Conservation (phyloP, 2,888 invertebrate species). For the Argynnis bischoffii region DNA sequence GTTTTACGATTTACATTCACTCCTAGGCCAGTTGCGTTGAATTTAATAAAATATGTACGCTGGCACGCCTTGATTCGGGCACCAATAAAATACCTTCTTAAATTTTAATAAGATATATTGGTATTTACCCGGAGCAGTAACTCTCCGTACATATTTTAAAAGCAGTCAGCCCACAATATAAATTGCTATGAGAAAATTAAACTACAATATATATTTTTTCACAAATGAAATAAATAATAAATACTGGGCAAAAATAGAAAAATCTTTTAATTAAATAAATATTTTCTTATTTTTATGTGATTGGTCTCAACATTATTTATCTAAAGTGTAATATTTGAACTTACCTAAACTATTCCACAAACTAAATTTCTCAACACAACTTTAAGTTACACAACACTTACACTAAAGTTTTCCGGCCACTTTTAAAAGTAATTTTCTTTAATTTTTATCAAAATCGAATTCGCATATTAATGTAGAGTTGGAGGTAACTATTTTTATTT, state of each 20-base stretch:
- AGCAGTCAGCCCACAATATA: too few relatives aligned
- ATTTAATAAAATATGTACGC: not conserved
- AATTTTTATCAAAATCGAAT: not conserved
- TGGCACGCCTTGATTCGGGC: not conserved
- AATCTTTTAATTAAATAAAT: not conserved
- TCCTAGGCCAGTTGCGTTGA: not conserved
- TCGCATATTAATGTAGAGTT: not conserved
- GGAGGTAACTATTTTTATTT: not conserved
- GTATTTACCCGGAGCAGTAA: too few relatives aligned
- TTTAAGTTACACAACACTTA: not conserved
- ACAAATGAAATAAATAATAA: not conserved
- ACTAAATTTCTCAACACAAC: not conserved
- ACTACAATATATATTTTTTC: too few relatives aligned
- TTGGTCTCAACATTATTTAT: too few relatives aligned
- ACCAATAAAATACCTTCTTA: not conserved
- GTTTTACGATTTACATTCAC: not conserved
- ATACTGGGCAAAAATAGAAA: not conserved
- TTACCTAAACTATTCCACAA: not conserved
- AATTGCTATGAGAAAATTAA: too few relatives aligned
- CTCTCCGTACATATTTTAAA: too few relatives aligned
- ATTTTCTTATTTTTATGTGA: not conserved
- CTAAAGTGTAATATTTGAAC: not conserved
- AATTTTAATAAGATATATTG: not conserved
- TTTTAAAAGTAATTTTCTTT: not conserved
- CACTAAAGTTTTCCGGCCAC: conserved; percentile 1